These are phyloP conservation scores for Orthonevra nobilis DNA, from an alignment of 2,888 invertebrate species.

Conservation along the genomic window DNA sequence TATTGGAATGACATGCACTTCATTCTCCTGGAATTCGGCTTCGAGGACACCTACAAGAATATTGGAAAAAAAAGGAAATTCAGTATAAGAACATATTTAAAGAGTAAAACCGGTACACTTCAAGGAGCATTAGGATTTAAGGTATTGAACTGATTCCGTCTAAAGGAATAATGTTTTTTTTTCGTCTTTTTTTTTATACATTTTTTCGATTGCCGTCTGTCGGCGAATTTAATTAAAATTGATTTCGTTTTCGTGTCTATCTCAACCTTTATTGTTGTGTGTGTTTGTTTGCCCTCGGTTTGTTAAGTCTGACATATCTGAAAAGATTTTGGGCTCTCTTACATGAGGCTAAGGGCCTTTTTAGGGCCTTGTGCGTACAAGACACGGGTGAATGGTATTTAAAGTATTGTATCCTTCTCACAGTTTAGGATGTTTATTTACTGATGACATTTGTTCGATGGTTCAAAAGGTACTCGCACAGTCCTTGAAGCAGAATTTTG, in stretches of 20 bases:
- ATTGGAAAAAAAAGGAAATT: constrained; percentile 31
- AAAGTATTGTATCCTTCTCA: no score
- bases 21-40: constrained; percentile 90
- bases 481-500: no score
- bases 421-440: no score
- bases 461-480: no score
- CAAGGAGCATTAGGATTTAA: background rate
- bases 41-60: constrained; percentile 84
- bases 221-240: constrained; percentile 44
- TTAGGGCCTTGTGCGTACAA: no score
- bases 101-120: no score
- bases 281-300: background rate
- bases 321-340: no score
- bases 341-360: no score
- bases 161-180: no score
- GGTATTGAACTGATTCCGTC: constrained; percentile 17
- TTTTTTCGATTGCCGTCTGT: background rate
- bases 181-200: no score
- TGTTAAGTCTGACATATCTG: background rate
- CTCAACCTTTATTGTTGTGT: background rate
- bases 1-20: constrained; percentile 93
- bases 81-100: constrained; percentile 17
- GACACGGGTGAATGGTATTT: no score
- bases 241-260: constrained; percentile 12
- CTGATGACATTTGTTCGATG: no score